Evolutionary conservation across 2,797 vertebrate genomes (phyloP).

Genomic region (Microcaecilia unicolor): DNA sequence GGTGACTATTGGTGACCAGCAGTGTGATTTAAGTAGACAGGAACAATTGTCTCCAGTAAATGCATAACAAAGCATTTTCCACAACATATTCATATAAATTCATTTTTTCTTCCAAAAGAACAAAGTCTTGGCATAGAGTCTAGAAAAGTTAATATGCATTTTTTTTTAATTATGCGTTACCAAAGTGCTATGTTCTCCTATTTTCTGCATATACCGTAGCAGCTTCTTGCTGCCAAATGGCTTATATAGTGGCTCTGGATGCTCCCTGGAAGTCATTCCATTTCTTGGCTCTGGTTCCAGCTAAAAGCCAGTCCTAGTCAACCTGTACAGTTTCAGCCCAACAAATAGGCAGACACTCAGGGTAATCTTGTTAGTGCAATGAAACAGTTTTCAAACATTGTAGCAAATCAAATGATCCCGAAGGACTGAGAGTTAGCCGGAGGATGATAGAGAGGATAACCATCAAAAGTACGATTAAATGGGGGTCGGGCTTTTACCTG

Average conservation of each 20-base stretch:
- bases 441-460: conserved; percentile 4
- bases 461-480: conserved; percentile 28
- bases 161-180: too few relatives aligned
- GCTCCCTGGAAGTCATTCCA: conserved; percentile 75
- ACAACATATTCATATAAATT: too few relatives aligned
- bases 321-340: conserved; percentile 66
- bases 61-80: too few relatives aligned
- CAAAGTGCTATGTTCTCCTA: not conserved
- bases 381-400: conserved; percentile 82
- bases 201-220: conserved; percentile 13
- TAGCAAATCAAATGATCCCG: conserved; percentile 79
- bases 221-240: conserved; percentile 36
- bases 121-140: too few relatives aligned
- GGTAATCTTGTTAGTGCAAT: conserved; percentile 80
- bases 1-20: too few relatives aligned
- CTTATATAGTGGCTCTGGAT: conserved; percentile 49
- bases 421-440: conserved; percentile 47
- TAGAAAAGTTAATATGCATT: too few relatives aligned
- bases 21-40: too few relatives aligned
- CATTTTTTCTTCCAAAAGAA: too few relatives aligned
- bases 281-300: conserved; percentile 53
- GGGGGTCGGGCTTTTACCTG: not conserved
- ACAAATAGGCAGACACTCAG: conserved; percentile 71
- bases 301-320: conserved; percentile 67
- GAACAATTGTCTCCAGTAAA: too few relatives aligned